Evolutionary conservation across 2,888 invertebrate genomes (phyloP), one percentile per base, ranked within the genome.

Genomic region (Nematopogon swammerdamellus): DNA sequence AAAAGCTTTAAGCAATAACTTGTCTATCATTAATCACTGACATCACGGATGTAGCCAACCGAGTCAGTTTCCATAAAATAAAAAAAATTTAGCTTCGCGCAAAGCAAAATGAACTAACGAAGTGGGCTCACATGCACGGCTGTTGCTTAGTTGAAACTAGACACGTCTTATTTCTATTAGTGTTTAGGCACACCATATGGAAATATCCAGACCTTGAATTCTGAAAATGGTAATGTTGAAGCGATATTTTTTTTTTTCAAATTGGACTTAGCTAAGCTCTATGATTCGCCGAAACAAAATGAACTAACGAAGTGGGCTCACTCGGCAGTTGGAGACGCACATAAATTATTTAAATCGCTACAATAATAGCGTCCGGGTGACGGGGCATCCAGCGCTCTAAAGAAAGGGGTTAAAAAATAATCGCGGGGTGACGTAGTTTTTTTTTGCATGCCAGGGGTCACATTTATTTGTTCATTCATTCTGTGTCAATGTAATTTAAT

Each of bases 271-370:
- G n/a, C n/a, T n/a, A n/a, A 25, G 25, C 25, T 36, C n/a, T 14
- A 14, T 36, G 11, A 36, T 14, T 36, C 11, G n/a, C 4, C 8
- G 11, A 36, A 36, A 36, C 36, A 36, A 36, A 36, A 14, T 14
- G n/a, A 14, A 36, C 63, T 65, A 68, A 67, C 67, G 64, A 72
- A 69, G 64, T 60, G 52, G 54, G 64, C 63, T 36, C 3, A 14
- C 36, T 6, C 11, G 14, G 11, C 36, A 14, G 36, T 36, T 51
- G 42, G 60, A 63, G 53, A n/a, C 52, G 57, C 49, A 67, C 72
- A 77, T 79, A 76, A 79, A 77, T 79, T 75, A 79, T 76, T 77
- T 71, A 76, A 79, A 77, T 79, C 66, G 76, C 74, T 75, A 73
- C 76, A 69, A 77, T 77, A 76, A 79, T 64, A 68, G 63, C 69